Base-by-base conservation (phyloP, 2,113 vertebrate genomes). In the Petromus typicus region DNA sequence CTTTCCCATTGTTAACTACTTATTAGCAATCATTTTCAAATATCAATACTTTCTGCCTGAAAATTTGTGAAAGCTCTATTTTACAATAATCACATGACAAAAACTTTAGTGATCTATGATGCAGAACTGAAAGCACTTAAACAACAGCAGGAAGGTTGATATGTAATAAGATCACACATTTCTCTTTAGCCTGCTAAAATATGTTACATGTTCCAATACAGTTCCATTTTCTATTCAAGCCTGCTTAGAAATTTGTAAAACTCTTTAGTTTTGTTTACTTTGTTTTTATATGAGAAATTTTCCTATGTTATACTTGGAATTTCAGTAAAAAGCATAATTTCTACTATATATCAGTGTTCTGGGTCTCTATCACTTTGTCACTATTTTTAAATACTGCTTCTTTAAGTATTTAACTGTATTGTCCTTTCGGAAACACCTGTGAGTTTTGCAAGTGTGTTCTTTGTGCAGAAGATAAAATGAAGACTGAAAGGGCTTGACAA, bases 1-100 rank as follows among this genome's bases (percentile, higher is more conserved):
- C 1, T 78, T 56, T 51, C 4, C 11, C 13, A 17, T 57, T 40
- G 27, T 66, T 79, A 64, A 78, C 12, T 61, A 48, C 5, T 63
- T 61, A 34, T 43, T 93, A 91, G 43, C 1, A n/a, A 27, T 57
- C 23, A 86, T n/a, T 78, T 93, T 84, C 59, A 81, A 67, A 6
- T 34, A 6, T 18, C 11, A 90, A 48, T 80, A 48, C 0, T 1
- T 2, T 73, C 76, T 13, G 57, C 14, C 81, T 7, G 7, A 40
- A 94, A 81, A 71, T 27, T 64, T 89, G 2, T 75, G 30, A 82
- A 83, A 40, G 79, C 30, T 86, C 83, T 90, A 51, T 73, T 84
- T 20, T 67, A 57, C 16, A 86, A 48, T 34, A 0, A 1, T 57
- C 76, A 37, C 54, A 25, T 16, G 51, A 64, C 20, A 78, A 88